Percentiles rank a stretch among this genome's conserved stretches.
These are phyloP conservation scores for Pentalonia nigronervosa DNA, from an alignment of 1,140 invertebrate species.

Conservation along the genomic window DNA sequence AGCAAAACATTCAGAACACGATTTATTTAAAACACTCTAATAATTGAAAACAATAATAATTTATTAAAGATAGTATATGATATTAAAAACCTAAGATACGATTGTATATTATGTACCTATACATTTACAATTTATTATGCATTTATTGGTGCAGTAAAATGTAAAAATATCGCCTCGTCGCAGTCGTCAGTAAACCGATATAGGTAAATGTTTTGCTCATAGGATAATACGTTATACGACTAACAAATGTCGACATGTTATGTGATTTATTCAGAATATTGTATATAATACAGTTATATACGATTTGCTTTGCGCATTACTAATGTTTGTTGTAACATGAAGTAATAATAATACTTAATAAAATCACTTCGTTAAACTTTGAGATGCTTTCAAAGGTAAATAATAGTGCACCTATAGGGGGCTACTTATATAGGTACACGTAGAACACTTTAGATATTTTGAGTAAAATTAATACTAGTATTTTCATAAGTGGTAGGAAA, in stretches of 20 bases:
- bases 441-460: not conserved
- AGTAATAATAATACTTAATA: not conserved
- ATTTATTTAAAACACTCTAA: not conserved
- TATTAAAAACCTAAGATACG: not conserved
- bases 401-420: not conserved
- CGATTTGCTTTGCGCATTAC: not conserved
- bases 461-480: too few species aligned
- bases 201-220: not conserved
- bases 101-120: not conserved
- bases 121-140: not conserved
- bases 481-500: not conserved
- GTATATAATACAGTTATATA: not conserved
- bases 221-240: not conserved
- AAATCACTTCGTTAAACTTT: not conserved
- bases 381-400: not conserved
- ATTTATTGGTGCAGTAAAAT: not conserved
- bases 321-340: not conserved
- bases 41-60: not conserved
- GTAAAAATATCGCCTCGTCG: not conserved
- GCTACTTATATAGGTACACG: not conserved
- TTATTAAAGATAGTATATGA: not conserved
- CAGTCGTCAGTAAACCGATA: not conserved
- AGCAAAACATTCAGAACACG: not conserved
- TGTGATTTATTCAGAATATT: not conserved
- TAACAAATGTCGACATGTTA: not conserved